A percentile compares a stretch with the other conserved stretches of the same genome.
Evolutionary conservation across 2,888 invertebrate species (phyloP).

Genomic region (Smittia aterrima): DNA sequence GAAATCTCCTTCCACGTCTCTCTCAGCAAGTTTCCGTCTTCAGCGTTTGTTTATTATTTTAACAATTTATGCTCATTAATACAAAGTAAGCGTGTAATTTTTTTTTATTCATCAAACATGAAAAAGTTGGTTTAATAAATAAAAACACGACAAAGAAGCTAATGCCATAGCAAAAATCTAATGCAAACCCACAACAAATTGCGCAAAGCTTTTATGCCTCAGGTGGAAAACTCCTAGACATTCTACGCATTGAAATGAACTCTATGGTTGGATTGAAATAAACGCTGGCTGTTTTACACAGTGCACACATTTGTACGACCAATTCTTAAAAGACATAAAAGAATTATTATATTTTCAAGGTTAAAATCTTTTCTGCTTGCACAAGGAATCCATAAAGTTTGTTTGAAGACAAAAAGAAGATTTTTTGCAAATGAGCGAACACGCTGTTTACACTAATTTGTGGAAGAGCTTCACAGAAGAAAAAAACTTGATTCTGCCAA

Average conservation of each 20-base stretch:
- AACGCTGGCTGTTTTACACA: background rate
- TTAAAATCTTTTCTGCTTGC: conserved; percentile 1
- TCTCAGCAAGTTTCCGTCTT: too few species aligned
- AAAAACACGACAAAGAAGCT: too few species aligned
- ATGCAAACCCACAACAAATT: too few species aligned
- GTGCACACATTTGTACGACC: background rate
- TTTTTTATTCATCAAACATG: conserved; percentile 24
- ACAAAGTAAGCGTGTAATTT: conserved; percentile 24
- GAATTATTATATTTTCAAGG: conserved; percentile 19
- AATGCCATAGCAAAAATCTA: too few species aligned
- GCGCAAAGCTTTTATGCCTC: too few species aligned
- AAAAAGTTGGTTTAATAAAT: background rate
- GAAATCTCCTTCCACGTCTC: too few species aligned
- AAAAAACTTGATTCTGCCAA: background rate
- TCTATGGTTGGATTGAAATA: too few species aligned
- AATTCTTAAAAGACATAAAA: background rate
- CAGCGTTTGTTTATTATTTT: background rate
- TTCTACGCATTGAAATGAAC: too few species aligned
- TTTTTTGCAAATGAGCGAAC: background rate
- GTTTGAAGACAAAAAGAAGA: background rate
- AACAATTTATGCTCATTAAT: background rate
- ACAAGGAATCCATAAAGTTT: conserved; percentile 16
- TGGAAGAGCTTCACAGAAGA: background rate
- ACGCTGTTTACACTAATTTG: background rate
- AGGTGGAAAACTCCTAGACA: too few species aligned